Conservation (phyloP, 2,797 vertebrate genomes). For the Glossophaga mutica region DNA sequence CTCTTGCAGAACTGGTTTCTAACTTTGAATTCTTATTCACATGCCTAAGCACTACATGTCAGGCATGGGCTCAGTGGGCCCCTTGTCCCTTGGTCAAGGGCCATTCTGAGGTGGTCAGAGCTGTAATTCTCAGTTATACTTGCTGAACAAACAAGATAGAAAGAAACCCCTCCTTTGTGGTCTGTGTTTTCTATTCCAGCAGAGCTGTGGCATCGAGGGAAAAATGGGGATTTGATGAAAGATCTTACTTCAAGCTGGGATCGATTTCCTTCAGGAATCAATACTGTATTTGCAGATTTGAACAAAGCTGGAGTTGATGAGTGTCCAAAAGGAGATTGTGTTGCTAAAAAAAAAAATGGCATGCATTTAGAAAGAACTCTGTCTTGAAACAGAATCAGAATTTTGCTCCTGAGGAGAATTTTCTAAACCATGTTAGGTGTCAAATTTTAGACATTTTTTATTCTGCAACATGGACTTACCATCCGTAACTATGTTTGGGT, state of each 20-base stretch:
- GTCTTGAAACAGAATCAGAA: neutral
- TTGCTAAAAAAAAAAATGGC: neutral
- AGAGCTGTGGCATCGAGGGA: neutral
- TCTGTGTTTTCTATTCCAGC: neutral
- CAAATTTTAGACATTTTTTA: neutral
- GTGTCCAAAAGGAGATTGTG: neutral
- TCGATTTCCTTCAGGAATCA: constrained; percentile 22
- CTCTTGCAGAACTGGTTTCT: no score
- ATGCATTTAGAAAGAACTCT: neutral
- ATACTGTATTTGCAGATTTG: constrained; percentile 11
- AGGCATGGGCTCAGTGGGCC: rapidly evolving
- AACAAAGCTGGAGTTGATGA: neutral
- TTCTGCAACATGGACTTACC: neutral
- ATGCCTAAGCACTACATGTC: no score
- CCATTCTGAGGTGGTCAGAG: neutral
- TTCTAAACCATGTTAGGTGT: neutral
- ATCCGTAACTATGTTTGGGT: neutral
- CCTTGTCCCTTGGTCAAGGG: neutral
- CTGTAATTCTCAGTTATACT: neutral
- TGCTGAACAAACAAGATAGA: neutral
- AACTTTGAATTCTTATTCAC: neutral
- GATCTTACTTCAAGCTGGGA: constrained; percentile 5
- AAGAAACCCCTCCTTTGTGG: neutral
- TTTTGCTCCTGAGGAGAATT: neutral
- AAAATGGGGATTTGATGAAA: neutral